Evolutionary conservation across 1,140 invertebrate genomes (phyloP).

Genomic region (Psilanteris sp.): DNA sequence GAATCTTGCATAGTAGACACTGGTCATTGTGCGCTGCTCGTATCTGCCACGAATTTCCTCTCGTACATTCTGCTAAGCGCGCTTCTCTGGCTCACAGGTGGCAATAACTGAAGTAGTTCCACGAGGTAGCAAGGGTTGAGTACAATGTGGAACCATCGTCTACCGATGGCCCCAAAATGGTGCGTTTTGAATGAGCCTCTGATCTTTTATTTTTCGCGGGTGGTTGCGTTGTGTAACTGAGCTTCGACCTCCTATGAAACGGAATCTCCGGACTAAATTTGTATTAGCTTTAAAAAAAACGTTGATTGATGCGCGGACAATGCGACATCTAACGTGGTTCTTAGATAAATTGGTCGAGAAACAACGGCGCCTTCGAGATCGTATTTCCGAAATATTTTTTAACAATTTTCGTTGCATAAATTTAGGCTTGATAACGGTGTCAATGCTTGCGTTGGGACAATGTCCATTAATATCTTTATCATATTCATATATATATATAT

Average conservation of each 20-base stretch:
- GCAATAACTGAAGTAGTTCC: conserved; percentile 65
- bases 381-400: no score
- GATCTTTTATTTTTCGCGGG: conserved; percentile 52
- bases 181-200: conserved; percentile 55
- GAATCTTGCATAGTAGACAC: conserved; percentile 65
- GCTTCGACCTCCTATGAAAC: conserved; percentile 61
- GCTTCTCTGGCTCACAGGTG: conserved; percentile 73
- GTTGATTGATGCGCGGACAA: conserved; percentile 29
- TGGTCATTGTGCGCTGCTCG: conserved; percentile 72
- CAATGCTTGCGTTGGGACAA: no score
- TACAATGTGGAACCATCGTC: conserved; percentile 62
- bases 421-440: no score
- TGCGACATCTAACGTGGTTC: not conserved
- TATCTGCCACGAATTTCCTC: conserved; percentile 34
- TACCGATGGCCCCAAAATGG: conserved; percentile 66
- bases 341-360: not conserved
- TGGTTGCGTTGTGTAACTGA: conserved; percentile 47
- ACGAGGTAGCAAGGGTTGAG: conserved; percentile 49
- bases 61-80: conserved; percentile 62
- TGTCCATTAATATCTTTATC: no score
- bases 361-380: no score
- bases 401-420: no score
- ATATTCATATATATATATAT: no score
- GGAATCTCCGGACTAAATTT: conserved; percentile 34
- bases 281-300: conserved; percentile 28